Evolutionary conservation across 2,113 vertebrate species (phyloP), one percentile per base, ranked within the genome.

Genomic region (Chitala chitala): DNA sequence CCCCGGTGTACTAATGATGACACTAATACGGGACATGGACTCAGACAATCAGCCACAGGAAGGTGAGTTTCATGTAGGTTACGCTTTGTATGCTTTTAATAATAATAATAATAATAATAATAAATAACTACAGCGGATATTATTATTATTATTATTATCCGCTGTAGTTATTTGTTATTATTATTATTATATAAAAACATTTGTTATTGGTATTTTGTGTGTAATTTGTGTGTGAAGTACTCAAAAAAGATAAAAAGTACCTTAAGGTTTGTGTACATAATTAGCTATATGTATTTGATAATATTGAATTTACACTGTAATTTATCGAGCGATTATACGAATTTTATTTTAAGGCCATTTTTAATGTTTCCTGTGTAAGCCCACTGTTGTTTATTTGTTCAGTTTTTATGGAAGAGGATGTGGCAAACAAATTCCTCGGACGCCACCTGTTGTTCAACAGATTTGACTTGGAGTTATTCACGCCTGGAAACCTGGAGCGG

Each of bases 391-490:
- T 46, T 46, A 46, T 46, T 46, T 46, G 5, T 6, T 72, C 78
- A 93, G 92, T 91, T 44, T 92, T 93, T 82, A 78, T 81, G 50
- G 83, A 86, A 71, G 86, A 80, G 82, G 82, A 90, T 68, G 87
- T 84, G 77, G 91, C 92, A 1, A 90, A 83, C 71, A 77, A 79
- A 59, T 92, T 93, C 79, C 86, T 92, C 26, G 87, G 81, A 70
- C 89, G 92, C 38, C 90, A 51, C 54, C 89, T 93, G 69, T 83
- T 92, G 1, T 83, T 87, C 73, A 94, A 93, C 64, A 88, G 87
- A 76, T 91, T 92, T 84, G 92, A 94, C 75, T 85, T 93, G 78
- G 92, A 94, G 79, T 82, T 90, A 54, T 89, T 94, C 78, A 86
- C 87, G 6, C 78, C 73, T 0, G 90, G 89, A 29, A 79, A 92